Base-by-base conservation (phyloP, 2,888 invertebrate genomes). In the Scaptomyza polygonia region DNA sequence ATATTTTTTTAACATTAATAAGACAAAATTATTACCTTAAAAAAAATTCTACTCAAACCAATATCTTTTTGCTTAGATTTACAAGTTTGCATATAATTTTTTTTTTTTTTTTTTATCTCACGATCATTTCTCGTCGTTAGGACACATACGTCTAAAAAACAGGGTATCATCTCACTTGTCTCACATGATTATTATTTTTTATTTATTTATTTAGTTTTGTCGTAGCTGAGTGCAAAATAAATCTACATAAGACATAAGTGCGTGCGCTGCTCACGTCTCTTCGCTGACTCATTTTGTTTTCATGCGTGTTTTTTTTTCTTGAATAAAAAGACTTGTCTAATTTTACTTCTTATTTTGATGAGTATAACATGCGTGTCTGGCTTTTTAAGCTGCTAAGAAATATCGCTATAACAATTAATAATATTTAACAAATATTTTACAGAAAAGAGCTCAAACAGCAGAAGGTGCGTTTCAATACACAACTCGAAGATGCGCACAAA, bases 381-480 rank as follows among this genome's bases (percentile, higher is more conserved):
- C 49, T 57, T 47, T 16, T 62, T 72, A 77, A 74, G 68, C 65
- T 55, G 48, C 29, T 55, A 25, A 25, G 25, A 25, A 25, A 25
- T 25, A 16, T 30, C 30, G 47, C 18, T n/a, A 12, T 5, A 18
- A 18, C 12, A 47, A 21, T 40, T 11, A 27, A 25, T 30, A 30
- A 56, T 21, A 25, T 7, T 14, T 3, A 1, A 4, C 4, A 5
- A 12, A 5, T n/a, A 6, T 14, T 39, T 16, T 12, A 29, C 70
- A 92, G 92, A 88, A 88, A 85, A 88, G 93, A 90, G 90, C 92
- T 85, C 53, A 88, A 72, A 48, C 89, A 83, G 72, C 90, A 88
- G 66, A 91, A 89, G 82, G 87, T 87, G 47, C 89, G 86, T 55
- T 90, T 86, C 90, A 92, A 67, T 75, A 82, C 57, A 88, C 93